A percentile compares a stretch with the other conserved stretches of the same genome.
Evolutionary conservation across 2,797 vertebrate species (phyloP).

Genomic region (Jordanella pulchra): DNA sequence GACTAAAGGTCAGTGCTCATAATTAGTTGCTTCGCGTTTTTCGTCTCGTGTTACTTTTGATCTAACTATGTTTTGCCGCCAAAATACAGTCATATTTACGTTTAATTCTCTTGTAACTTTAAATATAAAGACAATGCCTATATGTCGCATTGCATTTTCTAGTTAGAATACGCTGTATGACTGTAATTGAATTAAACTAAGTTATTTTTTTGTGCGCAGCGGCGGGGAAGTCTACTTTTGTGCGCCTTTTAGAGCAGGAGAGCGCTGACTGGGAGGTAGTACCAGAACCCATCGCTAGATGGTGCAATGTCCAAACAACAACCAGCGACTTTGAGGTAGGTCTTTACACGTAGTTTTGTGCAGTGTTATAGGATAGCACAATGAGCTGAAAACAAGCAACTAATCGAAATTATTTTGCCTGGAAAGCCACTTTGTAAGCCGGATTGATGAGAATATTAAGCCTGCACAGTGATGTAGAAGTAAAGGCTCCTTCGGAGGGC

Average conservation of each 20-base stretch:
- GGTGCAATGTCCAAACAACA: constrained; percentile 90
- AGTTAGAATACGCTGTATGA: background rate
- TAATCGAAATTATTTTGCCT: background rate
- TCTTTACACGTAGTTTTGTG: background rate
- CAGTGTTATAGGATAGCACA: no score
- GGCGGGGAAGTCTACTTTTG: constrained; percentile 91
- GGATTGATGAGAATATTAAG: background rate
- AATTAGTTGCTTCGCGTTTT: background rate
- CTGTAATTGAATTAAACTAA: background rate
- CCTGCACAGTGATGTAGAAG: background rate
- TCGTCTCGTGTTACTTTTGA: background rate
- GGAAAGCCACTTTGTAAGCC: background rate
- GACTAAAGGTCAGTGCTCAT: no score
- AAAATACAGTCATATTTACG: background rate
- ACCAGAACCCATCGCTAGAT: constrained; percentile 90
- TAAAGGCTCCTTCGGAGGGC: background rate
- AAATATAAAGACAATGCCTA: background rate
- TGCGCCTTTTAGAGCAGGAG: constrained; percentile 84
- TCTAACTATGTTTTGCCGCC: background rate
- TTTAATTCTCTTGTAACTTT: background rate
- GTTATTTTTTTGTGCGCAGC: constrained; percentile 71
- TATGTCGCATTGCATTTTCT: background rate
- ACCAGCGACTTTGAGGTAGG: constrained; percentile 86
- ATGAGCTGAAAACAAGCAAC: no score
- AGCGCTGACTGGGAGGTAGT: constrained; percentile 90